Evolutionary conservation across 1,140 invertebrate species (phyloP).

Genomic region (Procambarus virginalis): DNA sequence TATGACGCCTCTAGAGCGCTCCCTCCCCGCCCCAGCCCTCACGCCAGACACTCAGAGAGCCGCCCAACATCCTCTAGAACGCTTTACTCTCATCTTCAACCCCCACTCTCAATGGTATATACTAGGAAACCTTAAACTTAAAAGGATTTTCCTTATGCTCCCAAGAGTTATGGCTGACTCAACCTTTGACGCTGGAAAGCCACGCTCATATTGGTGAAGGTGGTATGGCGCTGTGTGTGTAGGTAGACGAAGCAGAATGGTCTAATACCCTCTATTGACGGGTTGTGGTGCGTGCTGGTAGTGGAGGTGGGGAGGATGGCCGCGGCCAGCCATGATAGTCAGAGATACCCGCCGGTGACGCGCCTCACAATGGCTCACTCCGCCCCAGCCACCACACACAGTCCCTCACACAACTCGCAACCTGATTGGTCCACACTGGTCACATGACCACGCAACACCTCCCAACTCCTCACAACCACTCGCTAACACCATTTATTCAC

Average conservation of each 20-base stretch:
- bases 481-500: conserved; percentile 35
- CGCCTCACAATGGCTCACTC: conserved; percentile 43
- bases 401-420: conserved; percentile 5
- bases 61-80: neutral
- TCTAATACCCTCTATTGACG: conserved; percentile 58
- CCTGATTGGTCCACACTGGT: conserved; percentile 54
- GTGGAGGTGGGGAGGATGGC: conserved; percentile 54
- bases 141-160: conserved; percentile 30
- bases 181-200: conserved; percentile 28
- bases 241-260: neutral
- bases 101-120: neutral
- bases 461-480: conserved; percentile 34
- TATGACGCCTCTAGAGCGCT: conserved; percentile 39
- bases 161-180: conserved; percentile 55
- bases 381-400: conserved; percentile 33
- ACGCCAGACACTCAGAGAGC: neutral
- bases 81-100: neutral
- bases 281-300: conserved; percentile 41
- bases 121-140: conserved; percentile 15
- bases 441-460: conserved; percentile 63
- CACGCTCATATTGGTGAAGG: conserved; percentile 40
- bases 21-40: neutral
- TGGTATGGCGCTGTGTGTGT: neutral
- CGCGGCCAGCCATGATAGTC: conserved; percentile 44
- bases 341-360: conserved; percentile 53